Evolutionary conservation across 2,888 invertebrate species (phyloP).

Genomic region (Embidobia sp.): DNA sequence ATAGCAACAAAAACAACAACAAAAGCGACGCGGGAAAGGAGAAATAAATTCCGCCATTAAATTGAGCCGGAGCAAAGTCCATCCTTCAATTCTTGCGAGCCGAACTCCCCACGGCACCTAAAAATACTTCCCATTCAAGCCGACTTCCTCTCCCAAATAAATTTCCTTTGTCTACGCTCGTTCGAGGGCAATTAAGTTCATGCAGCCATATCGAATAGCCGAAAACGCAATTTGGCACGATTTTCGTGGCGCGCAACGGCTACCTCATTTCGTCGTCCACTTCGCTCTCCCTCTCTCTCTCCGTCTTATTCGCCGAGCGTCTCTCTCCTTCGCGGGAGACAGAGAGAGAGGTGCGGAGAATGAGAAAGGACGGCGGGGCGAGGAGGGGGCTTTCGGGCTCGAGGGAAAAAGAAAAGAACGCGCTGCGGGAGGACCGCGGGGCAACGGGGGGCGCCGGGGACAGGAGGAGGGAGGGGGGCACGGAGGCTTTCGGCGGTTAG

Average conservation of each 20-base stretch:
- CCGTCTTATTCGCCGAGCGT: background rate
- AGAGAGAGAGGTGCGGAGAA: conserved; percentile 36
- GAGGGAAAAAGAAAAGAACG: conserved; percentile 46
- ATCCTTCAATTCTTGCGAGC: conserved; percentile 34
- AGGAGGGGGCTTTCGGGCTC: conserved; percentile 34
- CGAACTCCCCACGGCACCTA: conserved; percentile 39
- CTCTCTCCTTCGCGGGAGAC: conserved; percentile 23
- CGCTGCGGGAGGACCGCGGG: conserved; percentile 31
- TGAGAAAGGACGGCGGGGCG: conserved; percentile 44
- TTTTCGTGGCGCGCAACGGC: conserved; percentile 24
- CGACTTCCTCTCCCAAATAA: conserved; percentile 52
- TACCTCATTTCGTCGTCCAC: conserved; percentile 45
- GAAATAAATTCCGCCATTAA: conserved; percentile 4
- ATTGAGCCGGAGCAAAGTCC: conserved; percentile 1
- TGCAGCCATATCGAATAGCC: conserved; percentile 46
- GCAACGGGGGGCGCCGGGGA: conserved; percentile 34
- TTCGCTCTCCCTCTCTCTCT: background rate
- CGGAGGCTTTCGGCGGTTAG: conserved; percentile 76
- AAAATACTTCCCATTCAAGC: conserved; percentile 46
- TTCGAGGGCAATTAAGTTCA: conserved; percentile 43
- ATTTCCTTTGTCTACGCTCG: conserved; percentile 40
- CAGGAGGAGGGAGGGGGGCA: conserved; percentile 59
- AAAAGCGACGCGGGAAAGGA: background rate
- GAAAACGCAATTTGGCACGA: conserved; percentile 40
- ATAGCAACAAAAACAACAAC: no score